Conservation (phyloP, 2,888 invertebrate genomes). For the Lithophane leautieri region DNA sequence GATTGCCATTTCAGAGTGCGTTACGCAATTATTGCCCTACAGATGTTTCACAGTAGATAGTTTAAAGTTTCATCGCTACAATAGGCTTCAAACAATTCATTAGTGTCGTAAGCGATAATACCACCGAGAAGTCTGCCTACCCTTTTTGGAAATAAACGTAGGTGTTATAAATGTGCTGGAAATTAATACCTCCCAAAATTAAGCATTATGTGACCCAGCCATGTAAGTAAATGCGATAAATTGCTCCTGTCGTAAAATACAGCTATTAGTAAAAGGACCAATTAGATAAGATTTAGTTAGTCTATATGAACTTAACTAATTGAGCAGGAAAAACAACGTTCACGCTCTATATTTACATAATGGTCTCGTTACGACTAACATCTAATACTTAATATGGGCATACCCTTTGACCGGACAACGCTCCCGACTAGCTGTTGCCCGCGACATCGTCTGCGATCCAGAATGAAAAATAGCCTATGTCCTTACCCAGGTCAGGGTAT, state of each 20-base stretch:
- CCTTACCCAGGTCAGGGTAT: too few species aligned
- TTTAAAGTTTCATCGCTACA: slow-evolving; percentile 15
- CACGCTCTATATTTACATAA: slow-evolving; percentile 51
- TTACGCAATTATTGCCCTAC: not conserved
- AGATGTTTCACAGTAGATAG: slow-evolving; percentile 13
- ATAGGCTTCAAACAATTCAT: slow-evolving; percentile 37
- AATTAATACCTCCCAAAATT: slow-evolving; percentile 40
- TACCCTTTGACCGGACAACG: slow-evolving; percentile 33
- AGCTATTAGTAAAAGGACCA: slow-evolving; percentile 29
- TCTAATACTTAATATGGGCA: slow-evolving; percentile 19
- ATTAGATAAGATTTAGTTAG: slow-evolving; percentile 54
- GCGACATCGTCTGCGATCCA: too few species aligned
- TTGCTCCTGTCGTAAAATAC: slow-evolving; percentile 23
- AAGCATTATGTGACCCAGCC: slow-evolving; percentile 1
- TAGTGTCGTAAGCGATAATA: slow-evolving; percentile 14
- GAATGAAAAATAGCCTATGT: too few species aligned
- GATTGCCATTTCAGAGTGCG: not conserved
- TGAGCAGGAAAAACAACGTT: slow-evolving; percentile 50
- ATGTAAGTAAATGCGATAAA: slow-evolving; percentile 23
- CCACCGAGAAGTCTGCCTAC: slow-evolving; percentile 14
- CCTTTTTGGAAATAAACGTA: slow-evolving; percentile 32
- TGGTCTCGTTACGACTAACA: not conserved
- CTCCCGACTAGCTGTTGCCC: too few species aligned
- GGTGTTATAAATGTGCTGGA: slow-evolving; percentile 30
- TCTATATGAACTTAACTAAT: slow-evolving; percentile 34